Percentiles rank a stretch among this genome's conserved stretches.
phyloP scores from a whole-genome alignment of 2,888 invertebrate genomes.

The Chirona hameri region DNA sequence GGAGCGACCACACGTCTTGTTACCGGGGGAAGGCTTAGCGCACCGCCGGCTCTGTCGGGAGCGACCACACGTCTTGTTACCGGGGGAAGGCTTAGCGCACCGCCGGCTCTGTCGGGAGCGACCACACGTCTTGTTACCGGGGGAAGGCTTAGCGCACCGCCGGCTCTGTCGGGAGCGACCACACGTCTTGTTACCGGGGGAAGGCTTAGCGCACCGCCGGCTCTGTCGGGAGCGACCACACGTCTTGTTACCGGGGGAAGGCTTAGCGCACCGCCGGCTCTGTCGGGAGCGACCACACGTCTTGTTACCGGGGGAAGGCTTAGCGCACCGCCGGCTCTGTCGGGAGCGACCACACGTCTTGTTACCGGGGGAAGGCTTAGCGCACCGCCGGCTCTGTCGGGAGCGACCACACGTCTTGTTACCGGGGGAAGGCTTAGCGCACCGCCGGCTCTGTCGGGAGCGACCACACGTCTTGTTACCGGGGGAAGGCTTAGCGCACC shows the following conservation, averaged over 20 bases:
- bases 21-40: conserved; percentile 58
- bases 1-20: not conserved
- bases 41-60: conserved; percentile 56
- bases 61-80: not conserved
- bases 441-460: conserved; percentile 56
- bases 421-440: conserved; percentile 58
- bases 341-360: not conserved
- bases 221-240: conserved; percentile 38
- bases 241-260: not conserved
- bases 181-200: not conserved
- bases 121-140: not conserved
- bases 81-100: conserved; percentile 62
- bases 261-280: conserved; percentile 71
- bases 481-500: too few relatives aligned
- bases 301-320: conserved; percentile 45
- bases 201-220: conserved; percentile 70
- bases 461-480: not conserved
- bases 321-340: conserved; percentile 67
- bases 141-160: conserved; percentile 65
- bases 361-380: conserved; percentile 55
- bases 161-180: conserved; percentile 48
- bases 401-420: not conserved
- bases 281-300: not conserved
- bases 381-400: conserved; percentile 60
- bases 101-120: conserved; percentile 51